Evolutionary conservation across 2,113 vertebrate species (phyloP), one percentile per base, ranked within the genome.

Genomic region (Chloroceryle aenea): DNA sequence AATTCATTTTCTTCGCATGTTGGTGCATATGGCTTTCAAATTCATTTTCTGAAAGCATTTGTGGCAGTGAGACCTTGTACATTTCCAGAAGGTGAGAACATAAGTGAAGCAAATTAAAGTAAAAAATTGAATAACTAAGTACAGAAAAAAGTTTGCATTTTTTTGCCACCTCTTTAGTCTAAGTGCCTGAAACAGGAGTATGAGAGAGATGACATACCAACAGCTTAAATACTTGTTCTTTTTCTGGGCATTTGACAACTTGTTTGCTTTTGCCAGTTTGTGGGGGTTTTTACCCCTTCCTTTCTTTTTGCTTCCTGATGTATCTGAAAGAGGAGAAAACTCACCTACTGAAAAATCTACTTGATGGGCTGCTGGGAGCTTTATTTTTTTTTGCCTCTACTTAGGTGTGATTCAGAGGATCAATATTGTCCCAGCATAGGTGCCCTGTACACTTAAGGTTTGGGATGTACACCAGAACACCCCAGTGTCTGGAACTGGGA

Each of bases 31-130:
- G 56, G 61, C 69, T 91, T 94, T 93, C 71, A 79, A 85, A 88
- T 45, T 55, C 47, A 84, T 78, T 86, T 96, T 81, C 87, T 88
- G 68, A 93, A 95, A 93, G 64, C n/a, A 40, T 72, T 90, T 94
- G 79, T 72, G 85, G 72, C 83, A 94, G 47, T 34, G 30, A 96
- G 72, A 85, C 77, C 85, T 61, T 61, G 56, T 73, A 50, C 64
- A 22, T 72, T 96, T 38, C 71, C 78, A 93, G 88, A 91, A 96
- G 90, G 92, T 53, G 29, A 92, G 72, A 93, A 84, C 56, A 85
- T 73, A 90, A 89, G 63, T 50, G 82, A 90, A 61, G 40, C 29
- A 77, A 85, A 80, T 69, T 52, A n/a, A 95, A 95, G 64, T 77
- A 55, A 92, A 92, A 48, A 72, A 69, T 3, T n/a, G n/a, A 95